Conservation (phyloP, 1,140 invertebrate genomes). For the Lethocerus indicus region DNA sequence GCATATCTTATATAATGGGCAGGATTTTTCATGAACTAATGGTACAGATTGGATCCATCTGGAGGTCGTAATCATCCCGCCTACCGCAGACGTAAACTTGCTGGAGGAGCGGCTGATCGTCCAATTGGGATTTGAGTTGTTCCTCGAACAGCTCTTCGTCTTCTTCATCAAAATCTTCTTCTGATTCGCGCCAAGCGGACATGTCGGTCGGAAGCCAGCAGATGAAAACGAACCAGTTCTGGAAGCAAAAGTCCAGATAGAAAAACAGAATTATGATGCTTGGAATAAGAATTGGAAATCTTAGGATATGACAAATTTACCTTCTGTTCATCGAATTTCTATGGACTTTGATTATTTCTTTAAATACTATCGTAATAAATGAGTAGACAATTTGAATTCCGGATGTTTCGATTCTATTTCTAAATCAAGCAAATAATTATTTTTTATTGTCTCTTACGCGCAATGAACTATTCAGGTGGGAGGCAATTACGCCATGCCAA, state of each 20-base stretch:
- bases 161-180: conserved; percentile 17
- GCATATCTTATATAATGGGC: too few species aligned
- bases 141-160: conserved; percentile 17
- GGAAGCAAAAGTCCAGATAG: conserved; percentile 2
- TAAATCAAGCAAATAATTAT: too few species aligned
- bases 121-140: conserved; percentile 6
- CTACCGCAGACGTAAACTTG: conserved; percentile 10
- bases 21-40: conserved; percentile 18
- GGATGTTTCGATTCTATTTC: too few species aligned
- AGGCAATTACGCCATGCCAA: too few species aligned
- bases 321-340: not conserved
- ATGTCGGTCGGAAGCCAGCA: conserved; percentile 18
- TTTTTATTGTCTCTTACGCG: too few species aligned
- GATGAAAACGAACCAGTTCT: conserved; percentile 20
- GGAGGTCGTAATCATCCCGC: conserved; percentile 14
- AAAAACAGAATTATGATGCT: too few species aligned
- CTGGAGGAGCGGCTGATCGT: conserved; percentile 16
- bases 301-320: not conserved
- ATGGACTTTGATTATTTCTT: not conserved
- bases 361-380: not conserved
- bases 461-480: too few species aligned
- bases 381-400: not conserved
- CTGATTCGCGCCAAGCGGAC: conserved; percentile 14
- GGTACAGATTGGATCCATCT: conserved; percentile 19
- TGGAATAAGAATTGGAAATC: not conserved